Evolutionary conservation across 2,113 vertebrate genomes (phyloP), one percentile per base, ranked within the genome.

Genomic region (Jaculus jaculus): DNA sequence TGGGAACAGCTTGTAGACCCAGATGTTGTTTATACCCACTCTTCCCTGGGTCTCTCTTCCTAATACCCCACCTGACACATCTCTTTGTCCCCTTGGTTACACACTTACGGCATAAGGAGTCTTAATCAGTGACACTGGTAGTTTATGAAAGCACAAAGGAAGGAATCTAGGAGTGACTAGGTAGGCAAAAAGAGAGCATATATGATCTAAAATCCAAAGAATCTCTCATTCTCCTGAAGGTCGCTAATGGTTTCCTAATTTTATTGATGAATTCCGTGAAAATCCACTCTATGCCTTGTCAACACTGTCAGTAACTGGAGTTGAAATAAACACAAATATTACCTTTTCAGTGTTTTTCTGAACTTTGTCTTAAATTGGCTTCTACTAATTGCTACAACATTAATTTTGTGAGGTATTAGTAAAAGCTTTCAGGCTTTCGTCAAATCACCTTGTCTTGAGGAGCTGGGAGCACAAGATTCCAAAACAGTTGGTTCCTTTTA

Each of bases 11-110:
- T 47, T 42, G 78, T 47, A 54, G 85, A 47, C 34, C 34, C 97
- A 95, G 93, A 75, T 96, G 94, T 85, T 95, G 93, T 88, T 93
- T 77, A 88, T 23, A 17, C 60, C 69, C 30, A 2, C 65, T 34
- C 87, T 90, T 95, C 90, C 90, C 87, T 11, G 42, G 63, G 84
- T 37, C 91, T 82, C 84, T 42, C 17, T 65, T 84, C 75, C 91
- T 3, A 0, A 72, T 34, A 28, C 58, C 65, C 94, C 90, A 90
- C 94, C 95, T 96, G 61, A 16, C 82, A 51, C 4, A 24, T 34
- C 60, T 58, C 71, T 94, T 87, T 78, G 74, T 95, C 65, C 18
- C 68, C 60, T 39, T 28, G 8, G 84, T 20, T 39, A 3, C 47
- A 16, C 8, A 8, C 34, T 68, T 92, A 69, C 39, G 42, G 18